Evolutionary conservation across 1,140 invertebrate species (phyloP).

Genomic region (Platyscapa corneri): DNA sequence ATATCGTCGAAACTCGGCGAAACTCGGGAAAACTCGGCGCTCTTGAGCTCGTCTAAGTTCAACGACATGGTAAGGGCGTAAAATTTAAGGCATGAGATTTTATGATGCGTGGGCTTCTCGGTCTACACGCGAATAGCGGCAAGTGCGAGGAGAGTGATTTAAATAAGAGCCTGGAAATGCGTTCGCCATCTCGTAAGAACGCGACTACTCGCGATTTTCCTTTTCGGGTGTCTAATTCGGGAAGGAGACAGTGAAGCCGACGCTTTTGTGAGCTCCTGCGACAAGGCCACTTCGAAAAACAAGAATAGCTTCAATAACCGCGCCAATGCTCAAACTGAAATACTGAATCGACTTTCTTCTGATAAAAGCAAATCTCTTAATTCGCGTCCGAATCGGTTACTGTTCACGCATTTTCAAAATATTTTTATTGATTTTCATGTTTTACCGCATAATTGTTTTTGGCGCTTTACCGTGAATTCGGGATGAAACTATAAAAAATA

Average conservation of each 20-base stretch:
- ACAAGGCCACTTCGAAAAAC: slow-evolving; percentile 1
- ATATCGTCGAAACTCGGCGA: neutral
- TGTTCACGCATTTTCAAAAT: no score
- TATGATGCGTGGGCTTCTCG: slow-evolving; percentile 12
- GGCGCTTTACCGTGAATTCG: no score
- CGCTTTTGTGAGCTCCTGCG: neutral
- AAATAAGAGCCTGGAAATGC: slow-evolving; percentile 53
- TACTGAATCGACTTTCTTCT: no score
- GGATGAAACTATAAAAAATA: no score
- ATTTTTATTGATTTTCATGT: no score
- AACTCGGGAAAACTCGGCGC: neutral
- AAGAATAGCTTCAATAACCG: neutral
- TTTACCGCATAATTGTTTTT: no score
- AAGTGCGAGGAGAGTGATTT: slow-evolving; percentile 16
- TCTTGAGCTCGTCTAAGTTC: neutral
- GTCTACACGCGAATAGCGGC: neutral
- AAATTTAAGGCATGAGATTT: slow-evolving; percentile 33
- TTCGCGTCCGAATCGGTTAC: no score
- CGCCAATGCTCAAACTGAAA: no score
- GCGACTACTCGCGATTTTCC: slow-evolving; percentile 24
- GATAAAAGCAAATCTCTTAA: no score
- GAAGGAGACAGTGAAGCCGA: neutral
- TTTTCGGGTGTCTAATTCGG: neutral
- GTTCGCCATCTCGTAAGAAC: slow-evolving; percentile 48
- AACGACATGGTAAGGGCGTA: neutral